Evolutionary conservation across 2,888 invertebrate genomes (phyloP).

Genomic region (Deroplatys truncata): DNA sequence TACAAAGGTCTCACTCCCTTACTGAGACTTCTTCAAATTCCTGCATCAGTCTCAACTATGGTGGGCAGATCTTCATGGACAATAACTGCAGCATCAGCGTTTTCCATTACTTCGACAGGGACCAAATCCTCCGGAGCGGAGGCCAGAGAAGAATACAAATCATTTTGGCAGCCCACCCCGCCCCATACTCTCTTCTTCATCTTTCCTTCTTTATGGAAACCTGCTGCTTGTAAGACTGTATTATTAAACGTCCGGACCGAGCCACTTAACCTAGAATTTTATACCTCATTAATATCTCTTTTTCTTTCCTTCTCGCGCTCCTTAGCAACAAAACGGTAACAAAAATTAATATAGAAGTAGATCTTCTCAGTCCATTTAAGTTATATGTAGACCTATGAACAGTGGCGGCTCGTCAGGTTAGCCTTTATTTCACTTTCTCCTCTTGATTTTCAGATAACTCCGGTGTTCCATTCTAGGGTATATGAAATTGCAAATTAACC

Average conservation of each 20-base stretch:
- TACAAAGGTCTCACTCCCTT: not conserved
- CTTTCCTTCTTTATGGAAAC: not conserved
- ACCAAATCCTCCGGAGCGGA: not conserved
- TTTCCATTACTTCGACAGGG: not conserved
- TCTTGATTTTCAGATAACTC: too few species aligned
- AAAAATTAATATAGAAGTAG: not conserved
- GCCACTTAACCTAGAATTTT: not conserved
- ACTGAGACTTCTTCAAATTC: not conserved
- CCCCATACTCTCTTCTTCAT: not conserved
- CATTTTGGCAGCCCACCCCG: not conserved
- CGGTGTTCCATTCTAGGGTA: too few species aligned
- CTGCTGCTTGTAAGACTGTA: not conserved
- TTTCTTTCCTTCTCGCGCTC: not conserved
- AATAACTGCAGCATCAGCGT: not conserved
- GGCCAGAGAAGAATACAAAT: not conserved
- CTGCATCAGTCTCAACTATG: not conserved
- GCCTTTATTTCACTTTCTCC: too few species aligned
- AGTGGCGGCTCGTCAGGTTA: too few species aligned
- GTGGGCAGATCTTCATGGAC: not conserved
- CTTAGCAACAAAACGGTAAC: not conserved
- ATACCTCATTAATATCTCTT: not conserved
- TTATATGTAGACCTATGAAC: not conserved
- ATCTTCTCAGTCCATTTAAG: not conserved
- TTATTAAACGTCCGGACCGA: not conserved
- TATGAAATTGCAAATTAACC: too few species aligned